Conservation (phyloP, 2,888 invertebrate species). For the Baronia brevicornis region DNA sequence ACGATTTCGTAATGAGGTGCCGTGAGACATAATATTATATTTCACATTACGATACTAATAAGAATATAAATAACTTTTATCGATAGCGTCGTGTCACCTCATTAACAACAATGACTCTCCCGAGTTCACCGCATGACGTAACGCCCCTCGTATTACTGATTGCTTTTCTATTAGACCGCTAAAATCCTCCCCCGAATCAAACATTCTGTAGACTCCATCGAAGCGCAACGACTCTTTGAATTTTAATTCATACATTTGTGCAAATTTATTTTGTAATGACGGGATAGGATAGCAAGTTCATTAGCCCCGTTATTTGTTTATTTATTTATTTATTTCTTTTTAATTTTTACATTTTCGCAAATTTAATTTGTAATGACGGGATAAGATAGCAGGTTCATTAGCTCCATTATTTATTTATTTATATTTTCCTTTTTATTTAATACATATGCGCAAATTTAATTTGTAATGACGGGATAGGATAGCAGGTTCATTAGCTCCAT, state of each 20-base stretch:
- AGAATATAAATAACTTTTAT: background rate
- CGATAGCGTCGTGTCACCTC: constrained; percentile 14
- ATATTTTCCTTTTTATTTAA: no score
- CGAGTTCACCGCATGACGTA: constrained; percentile 11
- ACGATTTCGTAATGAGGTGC: no score
- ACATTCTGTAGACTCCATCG: background rate
- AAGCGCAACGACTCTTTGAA: background rate
- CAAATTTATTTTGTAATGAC: background rate
- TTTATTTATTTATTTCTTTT: no score
- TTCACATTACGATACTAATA: background rate
- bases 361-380: no score
- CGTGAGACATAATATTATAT: background rate
- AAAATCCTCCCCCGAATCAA: constrained; percentile 16
- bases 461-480: no score
- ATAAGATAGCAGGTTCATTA: constrained; percentile 4
- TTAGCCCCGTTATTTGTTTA: background rate
- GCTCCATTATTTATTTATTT: no score
- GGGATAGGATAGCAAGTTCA: constrained; percentile 3
- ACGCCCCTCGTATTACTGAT: constrained; percentile 26
- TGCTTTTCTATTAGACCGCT: constrained; percentile 29
- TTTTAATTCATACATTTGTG: background rate
- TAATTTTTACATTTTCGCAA: no score
- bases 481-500: background rate
- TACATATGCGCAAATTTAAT: no score
- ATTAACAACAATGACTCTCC: constrained; percentile 6